A percentile compares a stretch with the other conserved stretches of the same genome.
Conservation (phyloP, 2,888 invertebrate genomes). For the Conchocele bisecta region DNA sequence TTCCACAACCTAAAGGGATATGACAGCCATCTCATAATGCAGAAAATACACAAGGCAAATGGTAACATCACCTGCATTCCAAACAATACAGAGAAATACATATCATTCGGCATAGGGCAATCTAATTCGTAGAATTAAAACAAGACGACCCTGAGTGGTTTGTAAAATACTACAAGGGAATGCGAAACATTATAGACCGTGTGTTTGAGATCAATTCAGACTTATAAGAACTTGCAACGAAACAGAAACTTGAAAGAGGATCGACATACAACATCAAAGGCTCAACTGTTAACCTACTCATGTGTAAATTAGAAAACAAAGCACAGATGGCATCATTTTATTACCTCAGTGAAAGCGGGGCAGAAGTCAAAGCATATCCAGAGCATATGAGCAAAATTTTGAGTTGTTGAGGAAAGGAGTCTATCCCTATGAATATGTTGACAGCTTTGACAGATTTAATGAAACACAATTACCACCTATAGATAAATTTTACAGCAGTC, state of each 20-base stretch:
- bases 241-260: slow-evolving; percentile 11
- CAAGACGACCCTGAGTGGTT: background rate
- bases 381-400: background rate
- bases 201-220: slow-evolving; percentile 21
- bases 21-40: background rate
- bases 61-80: background rate
- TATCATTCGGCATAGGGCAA: too few species aligned
- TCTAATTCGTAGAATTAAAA: background rate
- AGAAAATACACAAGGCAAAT: background rate
- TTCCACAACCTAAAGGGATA: background rate
- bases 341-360: too few species aligned
- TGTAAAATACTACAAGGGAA: background rate
- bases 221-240: slow-evolving; percentile 4
- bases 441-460: background rate
- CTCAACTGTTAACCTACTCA: too few species aligned
- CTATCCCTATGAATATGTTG: background rate
- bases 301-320: slow-evolving; percentile 4
- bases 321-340: too few species aligned
- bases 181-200: background rate
- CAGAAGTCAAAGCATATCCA: too few species aligned
- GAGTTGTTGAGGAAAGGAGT: background rate
- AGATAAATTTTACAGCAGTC: background rate
- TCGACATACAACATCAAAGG: too few species aligned
- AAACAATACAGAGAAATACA: too few species aligned
- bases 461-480: slow-evolving; percentile 1